These are phyloP conservation scores for Xestia ashworthii DNA, from an alignment of 2,888 invertebrate species.

Conservation along the genomic window DNA sequence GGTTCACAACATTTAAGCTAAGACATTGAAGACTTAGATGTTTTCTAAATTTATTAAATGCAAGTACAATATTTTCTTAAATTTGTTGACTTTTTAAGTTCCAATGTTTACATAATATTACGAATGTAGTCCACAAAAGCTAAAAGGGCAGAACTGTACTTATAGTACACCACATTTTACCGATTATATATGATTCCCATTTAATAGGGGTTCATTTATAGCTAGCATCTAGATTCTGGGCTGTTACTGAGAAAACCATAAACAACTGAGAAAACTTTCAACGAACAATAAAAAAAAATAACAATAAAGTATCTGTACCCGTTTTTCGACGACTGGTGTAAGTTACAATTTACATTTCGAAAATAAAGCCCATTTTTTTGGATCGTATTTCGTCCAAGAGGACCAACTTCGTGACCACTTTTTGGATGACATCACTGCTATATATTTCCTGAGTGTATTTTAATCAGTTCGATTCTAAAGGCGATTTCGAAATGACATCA, in stretches of 20 bases:
- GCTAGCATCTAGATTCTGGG: background rate
- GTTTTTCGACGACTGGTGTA: background rate
- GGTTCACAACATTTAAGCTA: background rate
- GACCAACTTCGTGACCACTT: slow-evolving; percentile 2
- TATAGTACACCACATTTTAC: no score
- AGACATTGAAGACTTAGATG: background rate
- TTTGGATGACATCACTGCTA: slow-evolving; percentile 51
- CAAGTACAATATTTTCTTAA: background rate
- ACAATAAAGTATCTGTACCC: background rate
- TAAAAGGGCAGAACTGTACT: no score
- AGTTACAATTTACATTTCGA: background rate
- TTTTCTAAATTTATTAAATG: background rate
- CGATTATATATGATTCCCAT: no score
- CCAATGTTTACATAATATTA: no score
- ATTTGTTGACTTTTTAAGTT: background rate
- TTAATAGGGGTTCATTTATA: no score
- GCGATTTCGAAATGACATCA: slow-evolving; percentile 64
- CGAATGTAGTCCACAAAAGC: no score
- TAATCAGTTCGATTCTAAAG: slow-evolving; percentile 23
- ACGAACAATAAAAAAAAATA: background rate
- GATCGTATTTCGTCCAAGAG: slow-evolving; percentile 14
- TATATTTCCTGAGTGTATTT: slow-evolving; percentile 34
- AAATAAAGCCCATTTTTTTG: slow-evolving; percentile 22
- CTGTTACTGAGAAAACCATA: no score
- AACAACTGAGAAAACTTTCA: no score